Evolutionary conservation across 2,113 vertebrate species (phyloP).

Genomic region (Sander vitreus): DNA sequence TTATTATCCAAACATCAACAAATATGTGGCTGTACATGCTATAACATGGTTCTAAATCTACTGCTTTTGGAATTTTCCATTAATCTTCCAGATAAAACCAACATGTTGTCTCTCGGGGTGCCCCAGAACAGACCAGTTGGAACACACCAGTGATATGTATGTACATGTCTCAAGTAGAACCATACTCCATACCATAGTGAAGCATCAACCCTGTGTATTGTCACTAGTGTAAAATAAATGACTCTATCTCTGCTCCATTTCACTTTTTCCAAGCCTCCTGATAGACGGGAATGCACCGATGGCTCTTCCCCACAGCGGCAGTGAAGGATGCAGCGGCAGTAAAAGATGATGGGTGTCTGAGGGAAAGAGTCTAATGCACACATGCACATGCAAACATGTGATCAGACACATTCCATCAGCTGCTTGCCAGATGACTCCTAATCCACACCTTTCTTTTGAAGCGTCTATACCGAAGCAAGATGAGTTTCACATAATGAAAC

Average conservation of each 20-base stretch:
- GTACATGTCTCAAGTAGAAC: constrained; percentile 27
- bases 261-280: constrained; percentile 37
- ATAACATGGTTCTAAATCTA: not conserved
- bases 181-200: constrained; percentile 31
- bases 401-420: constrained; percentile 42
- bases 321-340: constrained; percentile 39
- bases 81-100: constrained; percentile 22
- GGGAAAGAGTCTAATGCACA: constrained; percentile 13
- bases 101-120: constrained; percentile 15
- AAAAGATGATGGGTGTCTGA: constrained; percentile 38
- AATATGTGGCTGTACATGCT: not conserved
- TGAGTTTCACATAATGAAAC: constrained; percentile 8
- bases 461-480: not conserved
- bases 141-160: constrained; percentile 29
- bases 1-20: not conserved
- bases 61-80: constrained; percentile 30
- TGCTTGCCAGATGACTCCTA: constrained; percentile 57
- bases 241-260: constrained; percentile 54
- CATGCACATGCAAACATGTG: constrained; percentile 7
- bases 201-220: constrained; percentile 32
- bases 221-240: constrained; percentile 59
- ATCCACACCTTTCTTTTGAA: constrained; percentile 10
- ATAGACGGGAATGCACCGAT: constrained; percentile 25
- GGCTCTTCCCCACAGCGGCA: constrained; percentile 22
- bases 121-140: constrained; percentile 43